Conservation (phyloP, 53 echinoderm and acorn worm species). For the Crossaster papposus region DNA sequence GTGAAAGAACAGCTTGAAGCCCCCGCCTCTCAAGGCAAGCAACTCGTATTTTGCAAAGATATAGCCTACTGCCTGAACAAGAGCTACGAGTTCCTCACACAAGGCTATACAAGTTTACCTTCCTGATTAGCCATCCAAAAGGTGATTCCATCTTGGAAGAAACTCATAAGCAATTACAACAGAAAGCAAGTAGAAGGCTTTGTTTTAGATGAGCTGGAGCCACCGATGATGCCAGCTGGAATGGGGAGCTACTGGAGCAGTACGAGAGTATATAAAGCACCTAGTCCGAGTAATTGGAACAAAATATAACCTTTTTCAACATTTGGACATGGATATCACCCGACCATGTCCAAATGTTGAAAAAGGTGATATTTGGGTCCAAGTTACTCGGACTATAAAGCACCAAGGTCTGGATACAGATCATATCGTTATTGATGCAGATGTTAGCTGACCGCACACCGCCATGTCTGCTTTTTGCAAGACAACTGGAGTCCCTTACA, state of each 20-base stretch:
- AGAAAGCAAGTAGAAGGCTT: slow-evolving; percentile 5
- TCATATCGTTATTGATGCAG: slow-evolving; percentile 43
- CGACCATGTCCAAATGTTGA: too few species aligned
- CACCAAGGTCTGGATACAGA: background rate
- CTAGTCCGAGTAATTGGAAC: too few species aligned
- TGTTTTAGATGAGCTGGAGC: slow-evolving; percentile 3
- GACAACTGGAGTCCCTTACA: slow-evolving; percentile 30
- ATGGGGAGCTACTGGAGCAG: slow-evolving; percentile 15
- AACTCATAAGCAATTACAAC: slow-evolving; percentile 10
- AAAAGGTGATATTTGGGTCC: too few species aligned
- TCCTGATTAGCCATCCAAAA: slow-evolving; percentile 52
- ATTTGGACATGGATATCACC: too few species aligned
- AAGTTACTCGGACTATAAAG: too few species aligned
- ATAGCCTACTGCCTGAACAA: slow-evolving; percentile 3
- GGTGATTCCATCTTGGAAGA: slow-evolving; percentile 45
- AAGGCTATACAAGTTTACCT: slow-evolving; percentile 17
- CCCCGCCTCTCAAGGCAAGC: background rate
- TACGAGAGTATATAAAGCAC: too few species aligned
- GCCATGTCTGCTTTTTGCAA: slow-evolving; percentile 21
- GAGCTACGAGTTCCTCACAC: slow-evolving; percentile 12
- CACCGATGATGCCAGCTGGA: background rate
- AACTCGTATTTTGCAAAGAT: slow-evolving; percentile 44
- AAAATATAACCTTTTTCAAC: too few species aligned
- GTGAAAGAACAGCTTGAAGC: slow-evolving; percentile 52
- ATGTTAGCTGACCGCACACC: background rate